A percentile compares a stretch with the other conserved stretches of the same genome.
Evolutionary conservation across 2,797 vertebrate species (phyloP).

Genomic region (Chloroceryle amazona): DNA sequence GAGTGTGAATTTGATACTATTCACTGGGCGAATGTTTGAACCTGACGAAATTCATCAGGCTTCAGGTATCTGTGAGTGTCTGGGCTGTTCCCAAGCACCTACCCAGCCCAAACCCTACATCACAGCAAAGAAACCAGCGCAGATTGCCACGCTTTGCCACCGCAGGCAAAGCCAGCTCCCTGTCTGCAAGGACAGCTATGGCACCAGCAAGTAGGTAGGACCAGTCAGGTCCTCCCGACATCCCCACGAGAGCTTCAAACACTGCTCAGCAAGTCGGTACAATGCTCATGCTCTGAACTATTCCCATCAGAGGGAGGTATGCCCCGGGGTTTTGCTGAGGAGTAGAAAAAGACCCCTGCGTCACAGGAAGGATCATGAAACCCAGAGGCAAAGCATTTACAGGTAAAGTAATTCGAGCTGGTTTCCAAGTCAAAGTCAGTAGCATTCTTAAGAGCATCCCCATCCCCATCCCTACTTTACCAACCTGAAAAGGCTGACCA

Average conservation of each 20-base stretch:
- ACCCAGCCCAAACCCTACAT: not conserved
- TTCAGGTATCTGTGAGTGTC: not conserved
- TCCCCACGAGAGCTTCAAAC: not conserved
- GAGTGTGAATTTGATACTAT: not conserved
- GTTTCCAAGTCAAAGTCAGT: not conserved
- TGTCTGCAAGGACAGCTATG: not conserved
- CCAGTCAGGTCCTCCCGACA: not conserved
- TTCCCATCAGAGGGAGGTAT: not conserved
- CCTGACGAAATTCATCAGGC: not conserved
- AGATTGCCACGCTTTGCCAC: not conserved
- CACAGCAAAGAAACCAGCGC: not conserved
- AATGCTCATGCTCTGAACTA: not conserved
- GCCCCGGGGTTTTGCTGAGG: not conserved
- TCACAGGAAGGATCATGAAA: not conserved
- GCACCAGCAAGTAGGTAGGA: not conserved
- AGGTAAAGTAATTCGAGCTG: not conserved
- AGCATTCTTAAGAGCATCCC: not conserved
- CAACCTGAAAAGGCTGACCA: not conserved
- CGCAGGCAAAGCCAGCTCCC: not conserved
- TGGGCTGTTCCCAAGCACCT: not conserved
- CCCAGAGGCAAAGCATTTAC: not conserved
- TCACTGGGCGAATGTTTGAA: not conserved
- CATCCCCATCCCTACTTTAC: not conserved
- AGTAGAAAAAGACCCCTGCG: not conserved
- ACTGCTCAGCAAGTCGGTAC: not conserved